Conservation (phyloP, 2,797 vertebrate genomes). For the Pogonophryne albipinna region DNA sequence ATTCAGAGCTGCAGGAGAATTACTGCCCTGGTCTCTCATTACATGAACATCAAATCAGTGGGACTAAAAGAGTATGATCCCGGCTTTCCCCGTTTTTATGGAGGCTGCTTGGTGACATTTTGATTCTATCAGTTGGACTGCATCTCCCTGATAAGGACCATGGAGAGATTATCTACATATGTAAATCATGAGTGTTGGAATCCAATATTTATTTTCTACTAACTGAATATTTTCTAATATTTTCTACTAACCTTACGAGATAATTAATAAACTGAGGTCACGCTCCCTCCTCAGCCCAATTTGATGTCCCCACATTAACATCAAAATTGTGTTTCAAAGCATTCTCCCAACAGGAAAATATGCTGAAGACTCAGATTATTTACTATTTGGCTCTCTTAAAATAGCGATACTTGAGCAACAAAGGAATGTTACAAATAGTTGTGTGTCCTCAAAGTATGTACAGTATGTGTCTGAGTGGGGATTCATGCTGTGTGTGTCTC, state of each 20-base stretch:
- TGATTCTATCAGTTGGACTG: slow-evolving; percentile 38
- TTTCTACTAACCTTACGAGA: not conserved
- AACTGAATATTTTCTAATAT: not conserved
- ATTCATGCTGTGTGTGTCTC: slow-evolving; percentile 52
- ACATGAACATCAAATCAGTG: slow-evolving; percentile 69
- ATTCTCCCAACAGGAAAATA: not conserved
- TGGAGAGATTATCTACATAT: slow-evolving; percentile 32
- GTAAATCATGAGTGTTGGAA: slow-evolving; percentile 14
- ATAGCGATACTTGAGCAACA: not conserved
- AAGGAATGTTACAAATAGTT: not conserved
- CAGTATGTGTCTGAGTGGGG: not conserved
- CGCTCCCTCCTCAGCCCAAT: not conserved
- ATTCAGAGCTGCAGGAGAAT: slow-evolving; percentile 80
- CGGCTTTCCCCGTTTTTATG: slow-evolving; percentile 41
- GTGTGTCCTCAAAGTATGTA: not conserved
- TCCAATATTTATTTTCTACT: not conserved
- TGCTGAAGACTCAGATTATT: not conserved
- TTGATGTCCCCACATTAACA: not conserved
- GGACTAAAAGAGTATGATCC: slow-evolving; percentile 59
- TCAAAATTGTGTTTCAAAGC: not conserved
- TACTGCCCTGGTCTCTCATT: slow-evolving; percentile 66
- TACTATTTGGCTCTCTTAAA: slow-evolving; percentile 1
- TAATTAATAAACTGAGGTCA: not conserved
- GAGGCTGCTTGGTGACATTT: slow-evolving; percentile 37
- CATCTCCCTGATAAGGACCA: slow-evolving; percentile 42